Conservation (phyloP, 2,888 invertebrate genomes). For the Sepiola atlantica region DNA sequence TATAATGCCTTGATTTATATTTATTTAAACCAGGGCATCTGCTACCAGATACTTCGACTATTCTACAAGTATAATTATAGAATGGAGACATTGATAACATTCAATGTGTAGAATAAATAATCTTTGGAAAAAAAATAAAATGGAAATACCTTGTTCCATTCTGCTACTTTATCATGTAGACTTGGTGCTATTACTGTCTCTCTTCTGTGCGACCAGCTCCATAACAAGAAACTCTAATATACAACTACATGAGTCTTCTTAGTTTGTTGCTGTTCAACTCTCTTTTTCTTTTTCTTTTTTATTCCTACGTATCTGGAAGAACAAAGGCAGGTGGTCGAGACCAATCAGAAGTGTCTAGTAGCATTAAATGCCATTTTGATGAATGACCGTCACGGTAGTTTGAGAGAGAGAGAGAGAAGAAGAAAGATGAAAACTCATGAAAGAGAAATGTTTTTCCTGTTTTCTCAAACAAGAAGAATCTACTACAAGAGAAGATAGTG, state of each 20-base stretch:
- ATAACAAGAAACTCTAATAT: not conserved
- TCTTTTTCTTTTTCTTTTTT: not conserved
- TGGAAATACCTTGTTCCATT: too few species aligned
- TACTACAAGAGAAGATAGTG: not conserved
- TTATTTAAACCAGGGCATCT: too few species aligned
- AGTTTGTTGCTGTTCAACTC: not conserved
- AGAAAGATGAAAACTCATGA: not conserved
- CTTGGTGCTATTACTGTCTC: not conserved
- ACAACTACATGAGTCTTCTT: not conserved
- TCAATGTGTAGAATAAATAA: too few species aligned
- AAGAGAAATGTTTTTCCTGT: not conserved
- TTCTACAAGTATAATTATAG: too few species aligned
- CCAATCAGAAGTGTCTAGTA: not conserved
- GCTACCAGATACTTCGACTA: too few species aligned
- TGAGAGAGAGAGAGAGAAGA: not conserved
- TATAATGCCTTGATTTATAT: too few species aligned
- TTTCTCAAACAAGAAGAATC: not conserved
- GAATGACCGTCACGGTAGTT: not conserved
- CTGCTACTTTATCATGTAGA: not conserved
- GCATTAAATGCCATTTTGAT: slow-evolving; percentile 33
- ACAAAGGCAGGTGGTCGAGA: not conserved
- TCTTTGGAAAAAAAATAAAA: not conserved
- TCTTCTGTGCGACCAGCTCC: not conserved
- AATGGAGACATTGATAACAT: too few species aligned
- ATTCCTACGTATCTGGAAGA: not conserved